Evolutionary conservation across 64 coral and sea anemone genomes (phyloP).

Genomic region (Montipora foliosa): DNA sequence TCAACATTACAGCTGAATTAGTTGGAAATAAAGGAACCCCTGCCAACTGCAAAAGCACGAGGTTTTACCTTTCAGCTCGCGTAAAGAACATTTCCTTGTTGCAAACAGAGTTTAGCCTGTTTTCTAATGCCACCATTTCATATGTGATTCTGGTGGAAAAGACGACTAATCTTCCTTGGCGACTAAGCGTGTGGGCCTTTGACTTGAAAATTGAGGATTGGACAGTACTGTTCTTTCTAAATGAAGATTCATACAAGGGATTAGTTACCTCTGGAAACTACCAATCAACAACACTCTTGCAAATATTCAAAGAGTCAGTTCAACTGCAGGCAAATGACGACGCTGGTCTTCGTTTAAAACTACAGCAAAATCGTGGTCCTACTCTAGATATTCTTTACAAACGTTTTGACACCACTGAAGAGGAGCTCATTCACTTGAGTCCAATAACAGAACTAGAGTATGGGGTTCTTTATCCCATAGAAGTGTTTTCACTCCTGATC

Average conservation of each 20-base stretch:
- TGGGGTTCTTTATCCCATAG: not conserved
- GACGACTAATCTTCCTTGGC: conserved; percentile 48
- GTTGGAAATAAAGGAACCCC: not conserved
- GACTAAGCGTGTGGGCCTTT: conserved; percentile 33
- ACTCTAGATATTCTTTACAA: not conserved
- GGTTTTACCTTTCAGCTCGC: conserved; percentile 32
- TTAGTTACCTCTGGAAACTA: not conserved
- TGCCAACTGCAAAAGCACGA: conserved; percentile 9
- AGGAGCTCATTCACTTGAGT: conserved; percentile 7
- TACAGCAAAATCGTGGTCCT: not conserved
- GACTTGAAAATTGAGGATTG: conserved; percentile 29
- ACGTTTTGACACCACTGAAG: conserved; percentile 14
- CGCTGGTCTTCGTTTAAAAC: not conserved
- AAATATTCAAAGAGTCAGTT: conserved; percentile 28
- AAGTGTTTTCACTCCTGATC: conserved; percentile 1
- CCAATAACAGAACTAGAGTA: not conserved
- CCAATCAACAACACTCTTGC: not conserved
- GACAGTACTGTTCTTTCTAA: conserved; percentile 23
- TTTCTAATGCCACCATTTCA: conserved; percentile 18
- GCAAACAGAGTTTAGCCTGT: not conserved
- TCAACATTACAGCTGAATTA: conserved; percentile 28
- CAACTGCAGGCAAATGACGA: not conserved
- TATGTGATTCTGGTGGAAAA: conserved; percentile 38
- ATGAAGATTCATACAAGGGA: not conserved
- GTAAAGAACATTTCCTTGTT: conserved; percentile 12